Base-by-base conservation (phyloP, 2,113 vertebrate genomes). In the Neotragus pygmaeus region DNA sequence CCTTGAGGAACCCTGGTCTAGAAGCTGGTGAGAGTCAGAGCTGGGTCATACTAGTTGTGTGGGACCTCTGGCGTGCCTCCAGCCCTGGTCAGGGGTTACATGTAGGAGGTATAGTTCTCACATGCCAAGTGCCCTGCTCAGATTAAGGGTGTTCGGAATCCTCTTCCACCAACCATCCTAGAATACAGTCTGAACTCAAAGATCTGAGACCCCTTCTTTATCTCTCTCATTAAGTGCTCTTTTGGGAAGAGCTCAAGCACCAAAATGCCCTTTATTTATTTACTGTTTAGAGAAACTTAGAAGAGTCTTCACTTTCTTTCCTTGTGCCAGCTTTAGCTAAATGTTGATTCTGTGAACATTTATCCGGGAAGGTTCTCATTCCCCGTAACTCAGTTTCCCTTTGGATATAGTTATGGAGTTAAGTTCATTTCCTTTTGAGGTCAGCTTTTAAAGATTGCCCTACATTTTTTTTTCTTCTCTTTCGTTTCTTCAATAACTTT, bases 401-500 rank as follows among this genome's bases (percentile, higher is more conserved):
- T 92, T 62, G 36, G 91, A 90, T 49, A 81, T 58, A 80, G 7
- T 70, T 93, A 75, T 16, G 8, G 28, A 84, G 43, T 93, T 12
- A 47, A 57, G 45, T 91, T 97, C 83, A 55, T 0, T 58, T 96
- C 39, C 62, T 95, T 10, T 3, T 82, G 21, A 70, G 62, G 15
- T 47, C 45, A 95, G 36, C 60, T 85, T 96, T 92, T 82, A 57
- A 85, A 94, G 53, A 89, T 82, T 82, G 92, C 70, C 49, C 36
- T 73, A 70, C 12, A 58, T 57, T 84, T 89, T 53, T 55, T 55
- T 39, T 39, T 8, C 33, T 51, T 16, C 57, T 7, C 3, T 62
- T 91, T 97, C 13, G 10, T 86, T 91, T 93, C 60, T 94, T 86
- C 80, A 49, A 45, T 62, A 84, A 86, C 53, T 95, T 97, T 87